Conservation (phyloP, 2,888 invertebrate species). For the Phorcus lineatus region DNA sequence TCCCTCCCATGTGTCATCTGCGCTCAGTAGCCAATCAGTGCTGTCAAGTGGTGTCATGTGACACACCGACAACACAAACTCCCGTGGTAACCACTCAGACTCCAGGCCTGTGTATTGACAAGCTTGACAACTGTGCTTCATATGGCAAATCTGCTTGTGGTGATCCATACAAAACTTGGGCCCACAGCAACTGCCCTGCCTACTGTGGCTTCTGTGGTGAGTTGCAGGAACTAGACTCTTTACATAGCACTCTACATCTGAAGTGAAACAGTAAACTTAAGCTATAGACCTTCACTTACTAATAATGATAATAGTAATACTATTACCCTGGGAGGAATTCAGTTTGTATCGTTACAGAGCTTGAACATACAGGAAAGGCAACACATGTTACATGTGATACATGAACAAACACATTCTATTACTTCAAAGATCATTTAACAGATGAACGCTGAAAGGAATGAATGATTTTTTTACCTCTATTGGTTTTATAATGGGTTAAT, state of each 20-base stretch:
- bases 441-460: no score
- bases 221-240: constrained; percentile 15
- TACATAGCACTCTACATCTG: background rate
- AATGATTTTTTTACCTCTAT: no score
- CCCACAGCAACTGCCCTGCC: constrained; percentile 50
- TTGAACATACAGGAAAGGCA: no score
- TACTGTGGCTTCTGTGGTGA: constrained; percentile 52
- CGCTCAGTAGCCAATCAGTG: constrained; percentile 53
- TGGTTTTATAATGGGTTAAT: no score
- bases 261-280: background rate
- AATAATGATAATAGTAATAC: no score
- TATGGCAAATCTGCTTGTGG: constrained; percentile 46
- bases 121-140: constrained; percentile 41
- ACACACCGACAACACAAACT: background rate
- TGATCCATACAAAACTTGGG: constrained; percentile 51
- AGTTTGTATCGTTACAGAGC: no score
- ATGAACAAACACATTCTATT: no score
- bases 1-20: constrained; percentile 52
- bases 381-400: no score
- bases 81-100: background rate
- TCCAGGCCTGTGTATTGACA: constrained; percentile 43
- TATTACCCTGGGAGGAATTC: no score
- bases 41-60: constrained; percentile 50
- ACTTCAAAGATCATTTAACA: no score
- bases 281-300: background rate